Base-by-base conservation (phyloP, 2,113 vertebrate genomes). In the Lontra canadensis region DNA sequence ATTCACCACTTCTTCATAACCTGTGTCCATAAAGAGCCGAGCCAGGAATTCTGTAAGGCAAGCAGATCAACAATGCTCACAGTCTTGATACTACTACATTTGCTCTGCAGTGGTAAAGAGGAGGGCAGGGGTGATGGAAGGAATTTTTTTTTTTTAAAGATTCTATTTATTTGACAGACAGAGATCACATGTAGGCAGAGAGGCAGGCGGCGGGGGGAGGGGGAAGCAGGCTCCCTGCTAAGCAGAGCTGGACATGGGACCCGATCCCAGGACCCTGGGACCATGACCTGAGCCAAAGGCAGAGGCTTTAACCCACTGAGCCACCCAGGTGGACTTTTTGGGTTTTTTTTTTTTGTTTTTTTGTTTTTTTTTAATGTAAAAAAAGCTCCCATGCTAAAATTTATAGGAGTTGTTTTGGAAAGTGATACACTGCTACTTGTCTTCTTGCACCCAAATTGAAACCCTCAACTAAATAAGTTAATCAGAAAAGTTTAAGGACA, bases 1-100 rank as follows among this genome's bases (percentile, higher is more conserved):
- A 34, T 99, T 99, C 36, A 98, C 90, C 36, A 99, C 97, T 49
- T 98, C 98, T 26, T 98, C 98, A 49, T 99, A 99, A 42, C 99
- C 99, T 0, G 97, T 85, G 71, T 98, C 98, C 25, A 90, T 95
- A 97, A 99, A 99, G 93, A 99, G 99, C 94, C 98, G 98, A 25
- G 98, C 99, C 98, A 99, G 98, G 95, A 99, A 98, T 79, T 99
- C 99, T 99, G 97, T 3, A 98, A 98, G n/a, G 97, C 44, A 98
- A 96, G 55, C 76, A 93, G 79, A 76, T 11, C 49, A 34, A 25
- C 31, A 29, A 20, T 0, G 31, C 49, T 95, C 21, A 31, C 2
- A 18, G 17, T 52, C 76, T 79, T 8, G 1, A 71, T 20, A 36
- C 67, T 69, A 69, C 44, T 34, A 52, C 44, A 12, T 79, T 34